phyloP scores from a whole-genome alignment of 2,113 vertebrate species.

The Vulpes ferrilata region DNA sequence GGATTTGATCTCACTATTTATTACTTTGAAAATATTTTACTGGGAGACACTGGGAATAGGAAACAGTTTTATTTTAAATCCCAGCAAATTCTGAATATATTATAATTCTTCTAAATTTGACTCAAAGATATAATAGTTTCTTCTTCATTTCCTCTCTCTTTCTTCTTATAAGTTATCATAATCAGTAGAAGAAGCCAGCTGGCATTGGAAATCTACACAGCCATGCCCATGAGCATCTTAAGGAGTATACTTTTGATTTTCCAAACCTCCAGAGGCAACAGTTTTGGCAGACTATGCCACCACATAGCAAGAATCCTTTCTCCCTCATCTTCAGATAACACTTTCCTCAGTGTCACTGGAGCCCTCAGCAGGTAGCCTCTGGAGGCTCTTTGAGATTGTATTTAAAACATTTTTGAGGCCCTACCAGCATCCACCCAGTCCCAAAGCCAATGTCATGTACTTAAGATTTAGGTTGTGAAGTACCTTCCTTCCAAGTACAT shows the following conservation, averaged over 20 bases:
- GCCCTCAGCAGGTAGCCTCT: neutral
- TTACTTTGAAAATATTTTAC: slow-evolving; percentile 19
- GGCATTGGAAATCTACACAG: neutral
- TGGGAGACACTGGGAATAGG: neutral
- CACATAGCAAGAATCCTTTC: neutral
- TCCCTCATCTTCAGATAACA: neutral
- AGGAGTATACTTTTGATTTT: neutral
- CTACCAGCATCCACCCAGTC: neutral
- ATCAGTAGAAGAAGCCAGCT: neutral
- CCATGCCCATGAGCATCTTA: neutral
- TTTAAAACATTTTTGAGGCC: neutral
- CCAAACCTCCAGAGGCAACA: neutral
- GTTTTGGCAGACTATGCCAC: neutral
- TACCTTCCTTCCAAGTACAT: neutral
- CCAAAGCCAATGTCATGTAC: neutral
- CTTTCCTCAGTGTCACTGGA: neutral
- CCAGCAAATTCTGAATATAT: neutral
- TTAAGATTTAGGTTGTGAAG: neutral
- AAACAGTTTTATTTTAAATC: slow-evolving; percentile 16
- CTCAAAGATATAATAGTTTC: neutral
- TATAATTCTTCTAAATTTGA: neutral
- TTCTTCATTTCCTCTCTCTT: neutral
- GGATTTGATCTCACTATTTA: neutral
- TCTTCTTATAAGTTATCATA: neutral
- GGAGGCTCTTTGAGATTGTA: neutral